Base-by-base conservation (phyloP, 2,888 invertebrate species). In the Mayetiola destructor region DNA sequence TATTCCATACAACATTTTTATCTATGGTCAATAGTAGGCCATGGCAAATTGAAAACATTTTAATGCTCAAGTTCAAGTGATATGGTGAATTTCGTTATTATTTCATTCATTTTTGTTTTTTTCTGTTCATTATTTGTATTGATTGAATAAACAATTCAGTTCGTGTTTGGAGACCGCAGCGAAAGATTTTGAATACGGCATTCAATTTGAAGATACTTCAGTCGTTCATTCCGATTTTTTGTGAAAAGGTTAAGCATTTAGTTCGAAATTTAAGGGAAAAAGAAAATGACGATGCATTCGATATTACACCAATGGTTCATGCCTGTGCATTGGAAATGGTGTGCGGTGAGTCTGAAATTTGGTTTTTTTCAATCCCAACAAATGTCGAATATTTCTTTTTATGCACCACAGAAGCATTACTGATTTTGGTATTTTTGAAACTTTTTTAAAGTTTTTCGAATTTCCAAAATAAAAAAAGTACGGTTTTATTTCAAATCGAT, bases 161-260 rank as follows among this genome's bases (percentile, higher is more conserved):
- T 10, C 14, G 16, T 9, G 21, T 55, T 2, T 64, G 64, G 64
- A 62, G 59, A 9, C 61, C 61, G 20, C 62, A 64, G 48, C 61
- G 64, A 12, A 63, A 63, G 30, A 60, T 64, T 1, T 56, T 64
- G 12, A 64, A 63, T 16, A 59, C 62, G 10, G 59, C 64, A 23
- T 64, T 64, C 55, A 62, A 62, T 53, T 61, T 63, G 16, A 61
- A 60, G 9, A 62, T 63, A 35, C 35, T 64, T 16, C 58, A 61
- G 36, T 61, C 60, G 23, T 64, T 64, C 39, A 61, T 64, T 56
- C 64, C 64, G 6, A 61, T 61, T 10, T 63, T 64, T 36, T 61
- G 61, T 42, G 59, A 58, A 53, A 57, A 58, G 27, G 56, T 56
- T 27, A 58, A 58, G 23, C 56, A 57, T 37, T 37, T 58, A 1